These are phyloP conservation scores for Neolamprologus devosi DNA, from an alignment of 2,113 vertebrate genomes.

Conservation along the genomic window DNA sequence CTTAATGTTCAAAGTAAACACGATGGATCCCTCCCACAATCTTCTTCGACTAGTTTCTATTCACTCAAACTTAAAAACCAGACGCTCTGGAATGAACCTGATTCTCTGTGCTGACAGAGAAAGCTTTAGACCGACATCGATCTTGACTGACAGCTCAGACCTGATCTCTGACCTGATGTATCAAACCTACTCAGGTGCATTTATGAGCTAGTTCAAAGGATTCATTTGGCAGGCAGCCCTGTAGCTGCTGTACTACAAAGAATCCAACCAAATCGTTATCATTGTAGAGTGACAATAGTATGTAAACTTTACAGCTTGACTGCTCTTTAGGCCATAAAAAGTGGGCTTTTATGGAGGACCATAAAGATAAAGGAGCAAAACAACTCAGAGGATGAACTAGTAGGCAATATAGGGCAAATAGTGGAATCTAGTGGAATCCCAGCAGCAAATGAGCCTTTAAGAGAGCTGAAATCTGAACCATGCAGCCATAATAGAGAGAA, in stretches of 20 bases:
- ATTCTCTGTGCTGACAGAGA: constrained; percentile 57
- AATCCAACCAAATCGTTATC: neutral
- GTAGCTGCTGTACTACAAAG: neutral
- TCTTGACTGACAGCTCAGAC: constrained; percentile 15
- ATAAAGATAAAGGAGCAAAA: neutral
- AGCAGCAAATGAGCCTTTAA: neutral
- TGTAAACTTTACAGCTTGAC: neutral
- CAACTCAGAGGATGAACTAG: neutral
- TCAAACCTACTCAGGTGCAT: constrained; percentile 12
- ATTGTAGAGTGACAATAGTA: neutral
- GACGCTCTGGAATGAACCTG: constrained; percentile 61
- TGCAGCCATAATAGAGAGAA: neutral
- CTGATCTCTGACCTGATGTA: constrained; percentile 2
- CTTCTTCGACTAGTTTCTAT: neutral
- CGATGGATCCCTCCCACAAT: neutral
- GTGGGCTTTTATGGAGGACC: neutral
- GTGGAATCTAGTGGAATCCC: neutral
- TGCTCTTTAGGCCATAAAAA: neutral
- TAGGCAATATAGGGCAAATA: neutral
- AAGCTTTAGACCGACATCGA: constrained; percentile 52
- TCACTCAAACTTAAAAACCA: constrained; percentile 34
- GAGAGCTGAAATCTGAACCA: neutral
- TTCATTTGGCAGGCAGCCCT: neutral
- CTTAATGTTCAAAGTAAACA: constrained; percentile 15
- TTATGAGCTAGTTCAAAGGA: neutral